These are phyloP conservation scores for Drosophila atroscutellata DNA, from an alignment of 2,888 invertebrate species.

Conservation along the genomic window DNA sequence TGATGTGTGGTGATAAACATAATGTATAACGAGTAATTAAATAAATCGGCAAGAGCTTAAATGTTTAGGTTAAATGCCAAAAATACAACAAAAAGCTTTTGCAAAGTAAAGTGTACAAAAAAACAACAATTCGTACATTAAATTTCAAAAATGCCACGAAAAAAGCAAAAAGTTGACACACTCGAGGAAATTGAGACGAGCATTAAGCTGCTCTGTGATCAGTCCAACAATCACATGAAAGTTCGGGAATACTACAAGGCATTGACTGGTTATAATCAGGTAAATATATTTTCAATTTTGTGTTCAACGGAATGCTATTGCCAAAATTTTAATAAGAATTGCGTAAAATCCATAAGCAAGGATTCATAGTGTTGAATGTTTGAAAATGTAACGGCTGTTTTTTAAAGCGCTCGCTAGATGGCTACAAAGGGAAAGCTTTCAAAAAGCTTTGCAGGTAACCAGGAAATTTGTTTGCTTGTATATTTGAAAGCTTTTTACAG, in stretches of 20 bases:
- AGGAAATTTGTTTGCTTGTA: no score
- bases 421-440: not conserved
- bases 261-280: constrained; percentile 90
- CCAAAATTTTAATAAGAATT: not conserved
- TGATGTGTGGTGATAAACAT: not conserved
- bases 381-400: constrained; percentile 14
- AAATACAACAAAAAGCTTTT: not conserved
- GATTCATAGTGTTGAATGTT: not conserved
- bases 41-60: not conserved
- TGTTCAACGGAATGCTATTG: not conserved
- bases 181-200: constrained; percentile 84
- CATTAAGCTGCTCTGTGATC: constrained; percentile 91
- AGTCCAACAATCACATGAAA: constrained; percentile 91
- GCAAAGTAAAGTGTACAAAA: not conserved
- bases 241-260: constrained; percentile 90
- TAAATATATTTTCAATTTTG: constrained; percentile 79
- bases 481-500: not conserved
- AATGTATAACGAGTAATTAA: constrained; percentile 3
- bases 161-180: constrained; percentile 84
- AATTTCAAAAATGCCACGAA: constrained; percentile 74
- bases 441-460: not conserved
- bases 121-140: not conserved
- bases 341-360: not conserved
- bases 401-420: constrained; percentile 21
- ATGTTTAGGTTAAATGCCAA: not conserved